Evolutionary conservation across 2,113 vertebrate genomes (phyloP).

Genomic region (Marmota flaviventris): DNA sequence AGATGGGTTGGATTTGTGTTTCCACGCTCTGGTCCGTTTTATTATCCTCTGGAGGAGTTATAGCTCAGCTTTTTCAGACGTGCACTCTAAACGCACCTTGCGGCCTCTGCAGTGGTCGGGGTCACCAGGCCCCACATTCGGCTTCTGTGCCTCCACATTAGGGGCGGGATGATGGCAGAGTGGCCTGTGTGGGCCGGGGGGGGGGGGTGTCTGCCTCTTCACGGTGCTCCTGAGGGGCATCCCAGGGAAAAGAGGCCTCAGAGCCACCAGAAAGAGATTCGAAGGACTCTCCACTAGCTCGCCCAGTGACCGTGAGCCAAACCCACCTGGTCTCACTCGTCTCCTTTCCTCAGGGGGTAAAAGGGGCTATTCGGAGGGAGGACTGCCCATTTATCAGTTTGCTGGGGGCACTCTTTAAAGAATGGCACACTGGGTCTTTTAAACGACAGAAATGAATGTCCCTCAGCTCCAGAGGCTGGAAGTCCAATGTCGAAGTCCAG

Average conservation of each 20-base stretch:
- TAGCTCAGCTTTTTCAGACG: background rate
- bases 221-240: accelerated
- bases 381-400: accelerated
- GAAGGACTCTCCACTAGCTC: background rate
- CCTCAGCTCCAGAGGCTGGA: background rate
- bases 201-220: background rate
- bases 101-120: background rate
- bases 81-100: background rate
- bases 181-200: accelerated
- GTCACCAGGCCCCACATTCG: too few relatives aligned
- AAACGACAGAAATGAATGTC: background rate
- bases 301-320: background rate
- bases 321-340: background rate
- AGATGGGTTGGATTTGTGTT: background rate
- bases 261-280: background rate
- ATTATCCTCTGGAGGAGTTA: background rate
- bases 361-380: background rate
- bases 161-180: accelerated
- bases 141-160: background rate
- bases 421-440: background rate
- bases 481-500: background rate
- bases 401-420: accelerated
- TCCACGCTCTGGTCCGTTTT: background rate
- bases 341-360: background rate
- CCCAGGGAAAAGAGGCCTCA: background rate